phyloP scores from a whole-genome alignment of 2,888 invertebrate species.

The Ichneumon xanthorius region DNA sequence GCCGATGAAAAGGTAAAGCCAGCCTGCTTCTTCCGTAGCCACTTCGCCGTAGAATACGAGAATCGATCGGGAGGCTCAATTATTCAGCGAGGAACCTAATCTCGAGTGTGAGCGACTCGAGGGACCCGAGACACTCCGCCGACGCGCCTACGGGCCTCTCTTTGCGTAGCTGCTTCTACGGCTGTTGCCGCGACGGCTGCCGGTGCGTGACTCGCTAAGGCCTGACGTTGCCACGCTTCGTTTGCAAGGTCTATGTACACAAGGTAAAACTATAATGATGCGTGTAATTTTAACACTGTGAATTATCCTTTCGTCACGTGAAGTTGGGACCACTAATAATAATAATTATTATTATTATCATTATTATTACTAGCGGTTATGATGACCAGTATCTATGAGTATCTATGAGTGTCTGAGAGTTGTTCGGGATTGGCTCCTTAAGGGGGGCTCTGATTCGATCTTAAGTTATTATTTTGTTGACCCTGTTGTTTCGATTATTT shows the following conservation, averaged over 20 bases:
- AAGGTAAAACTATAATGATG: background rate
- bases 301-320: background rate
- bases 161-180: background rate
- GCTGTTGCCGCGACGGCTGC: background rate
- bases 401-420: too few relatives aligned
- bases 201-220: background rate
- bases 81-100: background rate
- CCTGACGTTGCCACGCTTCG: slow-evolving; percentile 7
- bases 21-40: background rate
- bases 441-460: too few relatives aligned
- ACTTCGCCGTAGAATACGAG: background rate
- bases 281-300: background rate
- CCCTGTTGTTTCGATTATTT: too few relatives aligned
- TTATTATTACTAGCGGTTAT: background rate
- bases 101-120: background rate
- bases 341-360: background rate
- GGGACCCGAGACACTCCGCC: slow-evolving; percentile 5
- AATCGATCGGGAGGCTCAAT: slow-evolving; percentile 26
- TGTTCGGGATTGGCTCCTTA: too few relatives aligned
- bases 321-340: background rate
- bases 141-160: slow-evolving; percentile 5
- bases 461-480: too few relatives aligned
- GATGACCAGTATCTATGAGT: background rate
- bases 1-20: background rate
- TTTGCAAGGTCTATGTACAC: slow-evolving; percentile 8